Evolutionary conservation across 2,888 invertebrate species (phyloP), one percentile per base, ranked within the genome.

Genomic region (Mesochorus sp.): DNA sequence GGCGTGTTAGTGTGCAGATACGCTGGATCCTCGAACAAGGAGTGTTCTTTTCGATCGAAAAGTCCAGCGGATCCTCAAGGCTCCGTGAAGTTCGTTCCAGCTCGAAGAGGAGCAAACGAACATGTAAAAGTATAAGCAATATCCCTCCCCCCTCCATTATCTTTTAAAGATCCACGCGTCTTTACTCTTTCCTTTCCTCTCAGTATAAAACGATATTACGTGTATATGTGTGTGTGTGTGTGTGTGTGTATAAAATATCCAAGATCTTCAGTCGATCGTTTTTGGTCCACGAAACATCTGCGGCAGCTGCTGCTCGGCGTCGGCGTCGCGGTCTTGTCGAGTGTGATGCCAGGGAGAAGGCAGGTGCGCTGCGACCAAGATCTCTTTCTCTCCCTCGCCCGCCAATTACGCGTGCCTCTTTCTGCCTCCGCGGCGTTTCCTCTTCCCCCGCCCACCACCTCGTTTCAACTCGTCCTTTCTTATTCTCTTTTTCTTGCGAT

Each of bases 281-380:
- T 82, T 83, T 84, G 83, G 82, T 83, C 85, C 83, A 82, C 80
- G 79, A 83, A 89, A 89, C 90, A 90, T 89, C 90, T 90, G 90
- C 90, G 89, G 89, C 90, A 90, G 90, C 90, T 90, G 90, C 87
- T 82, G 83, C 87, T 85, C 82, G 83, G 84, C 84, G 80, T 76
- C 80, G 78, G 74, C 81, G 81, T 74, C 70, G 26, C 42, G 34
- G 53, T 72, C 59, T 51, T 28, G 61, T 64, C 57, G 49, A 49
- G 10, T 66, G n/a, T n/a, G n/a, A n/a, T n/a, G 34, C 61, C 66
- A 61, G 51, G 49, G 70, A 74, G 62, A 72, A 76, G 79, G 81
- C 81, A 81, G 81, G 81, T 81, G 81, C 81, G 26, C 71, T 28
- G 57, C 76, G 79, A 79, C 59, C n/a, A 74, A 66, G 53, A 53